phyloP scores from a whole-genome alignment of 2,113 vertebrate genomes.

The Cottus gobio region DNA sequence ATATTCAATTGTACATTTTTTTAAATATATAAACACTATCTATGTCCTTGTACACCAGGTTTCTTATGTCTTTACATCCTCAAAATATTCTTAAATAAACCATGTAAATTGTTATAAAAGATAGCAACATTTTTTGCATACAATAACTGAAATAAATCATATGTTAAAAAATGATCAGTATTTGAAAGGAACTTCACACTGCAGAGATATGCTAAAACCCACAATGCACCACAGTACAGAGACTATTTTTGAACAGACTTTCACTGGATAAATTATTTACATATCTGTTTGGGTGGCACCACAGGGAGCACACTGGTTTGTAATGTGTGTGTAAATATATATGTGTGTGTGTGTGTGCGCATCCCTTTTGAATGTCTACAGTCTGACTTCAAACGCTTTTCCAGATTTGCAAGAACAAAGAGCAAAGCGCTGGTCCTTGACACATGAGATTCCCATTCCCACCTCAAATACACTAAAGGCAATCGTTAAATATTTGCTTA shows the following conservation, averaged over 20 bases:
- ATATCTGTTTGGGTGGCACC: slow-evolving; percentile 55
- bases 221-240: background rate
- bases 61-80: background rate
- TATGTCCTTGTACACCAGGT: background rate
- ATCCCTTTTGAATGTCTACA: slow-evolving; percentile 34
- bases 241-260: slow-evolving; percentile 30
- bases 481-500: slow-evolving; percentile 70
- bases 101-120: background rate
- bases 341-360: slow-evolving; percentile 32
- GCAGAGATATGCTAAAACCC: background rate
- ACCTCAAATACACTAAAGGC: slow-evolving; percentile 68
- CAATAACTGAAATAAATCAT: background rate
- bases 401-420: slow-evolving; percentile 63
- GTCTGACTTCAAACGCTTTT: slow-evolving; percentile 67
- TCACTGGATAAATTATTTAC: slow-evolving; percentile 38
- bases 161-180: background rate
- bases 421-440: slow-evolving; percentile 44
- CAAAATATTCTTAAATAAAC: background rate
- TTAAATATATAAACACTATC: background rate
- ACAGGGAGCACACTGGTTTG: slow-evolving; percentile 25
- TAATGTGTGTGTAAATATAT: background rate
- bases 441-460: slow-evolving; percentile 51
- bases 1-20: background rate
- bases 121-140: background rate
- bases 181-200: background rate